Base-by-base conservation (phyloP, 2,113 vertebrate genomes). In the Scortum barcoo region DNA sequence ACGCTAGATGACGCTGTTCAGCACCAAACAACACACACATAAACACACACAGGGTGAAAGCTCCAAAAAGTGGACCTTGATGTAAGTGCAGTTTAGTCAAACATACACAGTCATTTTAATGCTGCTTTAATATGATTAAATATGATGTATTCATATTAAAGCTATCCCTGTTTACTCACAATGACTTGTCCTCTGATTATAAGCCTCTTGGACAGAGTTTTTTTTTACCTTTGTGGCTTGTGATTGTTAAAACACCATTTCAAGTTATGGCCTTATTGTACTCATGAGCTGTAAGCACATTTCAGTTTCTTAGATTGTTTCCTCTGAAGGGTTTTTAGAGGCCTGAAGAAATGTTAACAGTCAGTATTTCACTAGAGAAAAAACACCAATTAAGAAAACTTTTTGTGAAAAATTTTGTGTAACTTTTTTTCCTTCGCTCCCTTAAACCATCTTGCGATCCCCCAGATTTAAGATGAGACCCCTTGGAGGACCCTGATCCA, bases 1-100 rank as follows among this genome's bases (percentile, higher is more conserved):
- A 28, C 90, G 12, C 10, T 8, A 78, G 90, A 63, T 51, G 87
- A 38, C 85, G 83, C 89, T 72, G 60, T 82, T 12, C 17, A 7
- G 7, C 46, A 54, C 36, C 12, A 14, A 62, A 48, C 24, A 62
- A 28, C 19, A 33, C 22, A 60, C 46, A 26, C 16, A 51, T 48
- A 33, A 38, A 60, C n/a, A 28, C 33, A 24, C n/a, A n/a, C 16
- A 42, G 20, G 24, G 8, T 58, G 57, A 30, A 61, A 33, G 28
- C 58, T 11, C 30, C 4, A 12, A 24, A 14, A 54, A 57, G 9
- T 22, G 57, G 28, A 20, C 30, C 30, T 60, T 60, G 2, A 60
- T 36, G 3, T 36, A 3, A 7, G 14, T 58, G 28, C 3, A 9
- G 2, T 17, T 58, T 2, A 28, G 53, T 54, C n/a, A 24, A 6